These are phyloP conservation scores for Vanessa cardui DNA, from an alignment of 2,888 invertebrate genomes.

Conservation along the genomic window DNA sequence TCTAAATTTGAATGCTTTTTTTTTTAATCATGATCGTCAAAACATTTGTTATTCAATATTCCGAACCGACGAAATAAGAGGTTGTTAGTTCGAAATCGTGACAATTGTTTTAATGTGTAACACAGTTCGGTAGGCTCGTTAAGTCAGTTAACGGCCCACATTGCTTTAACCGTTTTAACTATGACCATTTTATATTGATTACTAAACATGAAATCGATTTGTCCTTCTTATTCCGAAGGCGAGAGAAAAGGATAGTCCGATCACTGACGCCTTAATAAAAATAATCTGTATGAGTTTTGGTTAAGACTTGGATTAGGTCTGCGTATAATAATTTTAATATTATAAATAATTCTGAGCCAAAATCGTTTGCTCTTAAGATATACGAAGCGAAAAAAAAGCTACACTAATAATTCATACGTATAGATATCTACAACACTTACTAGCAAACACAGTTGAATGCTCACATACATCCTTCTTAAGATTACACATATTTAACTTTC, in stretches of 20 bases:
- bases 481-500: too few relatives aligned
- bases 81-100: conserved; percentile 29
- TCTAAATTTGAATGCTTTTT: too few relatives aligned
- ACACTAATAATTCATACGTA: too few relatives aligned
- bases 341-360: too few relatives aligned
- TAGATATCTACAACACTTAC: too few relatives aligned
- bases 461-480: too few relatives aligned
- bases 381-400: too few relatives aligned
- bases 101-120: conserved; percentile 27
- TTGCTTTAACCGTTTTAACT: conserved; percentile 5
- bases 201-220: neutral
- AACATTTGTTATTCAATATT: conserved; percentile 13
- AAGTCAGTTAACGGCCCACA: conserved; percentile 6
- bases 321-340: too few relatives aligned
- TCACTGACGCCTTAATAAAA: neutral
- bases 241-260: neutral
- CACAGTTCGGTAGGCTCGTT: conserved; percentile 10
- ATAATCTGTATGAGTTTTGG: too few relatives aligned
- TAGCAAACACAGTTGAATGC: too few relatives aligned
- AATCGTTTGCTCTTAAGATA: too few relatives aligned
- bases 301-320: too few relatives aligned
- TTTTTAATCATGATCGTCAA: neutral
- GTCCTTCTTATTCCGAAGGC: neutral
- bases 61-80: conserved; percentile 18
- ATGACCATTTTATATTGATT: neutral